A percentile compares a stretch with the other conserved stretches of the same genome.
phyloP scores from a whole-genome alignment of 2,797 vertebrate species.

The Bovichtus variegatus region DNA sequence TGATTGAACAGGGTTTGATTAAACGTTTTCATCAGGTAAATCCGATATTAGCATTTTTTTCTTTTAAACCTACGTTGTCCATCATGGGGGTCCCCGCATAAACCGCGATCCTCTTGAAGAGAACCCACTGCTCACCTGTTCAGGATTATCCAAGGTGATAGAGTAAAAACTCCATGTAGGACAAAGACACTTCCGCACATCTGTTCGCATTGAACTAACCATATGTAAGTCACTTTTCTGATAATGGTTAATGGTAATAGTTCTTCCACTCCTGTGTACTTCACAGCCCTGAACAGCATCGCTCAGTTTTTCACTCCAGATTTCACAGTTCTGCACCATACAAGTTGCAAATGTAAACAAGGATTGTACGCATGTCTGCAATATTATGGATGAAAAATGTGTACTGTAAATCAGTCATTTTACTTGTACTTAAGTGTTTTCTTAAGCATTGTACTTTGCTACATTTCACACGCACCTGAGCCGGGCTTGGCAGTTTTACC shows the following conservation, averaged over 20 bases:
- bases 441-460: neutral
- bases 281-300: constrained; percentile 14
- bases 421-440: no score
- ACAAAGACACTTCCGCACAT: constrained; percentile 59
- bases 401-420: neutral
- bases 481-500: no score
- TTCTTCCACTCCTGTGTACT: constrained; percentile 33
- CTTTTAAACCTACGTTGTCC: neutral
- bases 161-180: constrained; percentile 43
- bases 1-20: constrained; percentile 1
- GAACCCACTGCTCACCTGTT: constrained; percentile 60
- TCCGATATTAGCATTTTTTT: neutral
- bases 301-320: constrained; percentile 1
- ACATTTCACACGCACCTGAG: no score
- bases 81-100: constrained; percentile 11
- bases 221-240: constrained; percentile 55
- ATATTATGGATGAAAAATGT: constrained; percentile 6
- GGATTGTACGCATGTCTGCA: constrained; percentile 12
- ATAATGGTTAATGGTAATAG: constrained; percentile 51
- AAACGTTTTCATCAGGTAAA: constrained; percentile 19
- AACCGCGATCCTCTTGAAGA: constrained; percentile 5
- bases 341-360: constrained; percentile 19
- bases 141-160: constrained; percentile 61
- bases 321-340: constrained; percentile 16
- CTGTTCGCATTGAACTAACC: constrained; percentile 57